Evolutionary conservation across 2,113 vertebrate genomes (phyloP), one percentile per base, ranked within the genome.

Genomic region (Entomyzon cyanotis): DNA sequence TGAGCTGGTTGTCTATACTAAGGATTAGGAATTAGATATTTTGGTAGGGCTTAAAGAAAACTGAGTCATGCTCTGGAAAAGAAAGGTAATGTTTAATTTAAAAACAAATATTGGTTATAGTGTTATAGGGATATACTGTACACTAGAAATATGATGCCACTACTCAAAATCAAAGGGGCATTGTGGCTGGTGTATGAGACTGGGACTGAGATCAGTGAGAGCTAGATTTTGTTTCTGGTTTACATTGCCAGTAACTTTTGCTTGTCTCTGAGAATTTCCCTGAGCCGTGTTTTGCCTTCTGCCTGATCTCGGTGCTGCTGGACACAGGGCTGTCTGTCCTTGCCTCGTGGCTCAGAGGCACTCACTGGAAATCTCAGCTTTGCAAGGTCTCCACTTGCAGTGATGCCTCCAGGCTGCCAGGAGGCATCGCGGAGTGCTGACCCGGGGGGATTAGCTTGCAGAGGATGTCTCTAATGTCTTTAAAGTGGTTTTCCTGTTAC

Each of bases 1-100:
- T 89, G 69, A 93, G 53, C 65, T 84, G 63, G 70, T 84, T 91
- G 78, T 65, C 76, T 90, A 4, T 39, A 33, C 41, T 64, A 65
- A 81, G 64, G 76, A 84, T 89, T 95, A 96, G 37, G 31, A 75
- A 75, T 81, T 49, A 64, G 44, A 78, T 93, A 52, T 84, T 96
- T 85, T 92, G 52, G 56, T 86, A 92, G 27, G 49, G 10, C 30
- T 91, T 95, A 74, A 82, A 76, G 82, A 80, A 85, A 80, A 89
- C 14, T 24, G 47, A 91, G 33, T 67, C 71, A 60, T 75, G 28
- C 49, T 84, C n/a, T 93, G 73, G 46, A 68, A 83, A 87, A 83
- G 14, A 77, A 88, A 90, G 63, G 33, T 44, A 73, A 77, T 56
- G 12, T 74, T 96, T 78, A 86, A 92, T 93, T 95, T 75, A 53